A percentile compares a stretch with the other conserved stretches of the same genome.
Conservation (phyloP, 2,113 vertebrate species). For the Corythornis madagascariensis region DNA sequence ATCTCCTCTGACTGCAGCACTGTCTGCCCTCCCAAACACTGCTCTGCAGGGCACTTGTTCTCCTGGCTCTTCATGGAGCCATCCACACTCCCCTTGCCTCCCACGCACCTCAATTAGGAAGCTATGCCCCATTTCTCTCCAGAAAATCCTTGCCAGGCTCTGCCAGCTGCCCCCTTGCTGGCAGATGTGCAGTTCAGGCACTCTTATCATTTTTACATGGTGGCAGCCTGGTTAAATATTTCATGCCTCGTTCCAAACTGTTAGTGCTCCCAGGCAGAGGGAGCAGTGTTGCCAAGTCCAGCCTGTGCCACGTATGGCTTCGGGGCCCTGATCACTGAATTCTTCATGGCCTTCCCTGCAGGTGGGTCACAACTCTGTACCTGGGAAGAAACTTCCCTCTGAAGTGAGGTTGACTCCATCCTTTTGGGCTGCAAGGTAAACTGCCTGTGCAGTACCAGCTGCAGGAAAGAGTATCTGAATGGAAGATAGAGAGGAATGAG, state of each 20-base stretch:
- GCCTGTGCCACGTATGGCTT: not conserved
- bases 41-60: not conserved
- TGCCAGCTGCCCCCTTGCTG: slow-evolving; percentile 33
- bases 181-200: slow-evolving; percentile 61
- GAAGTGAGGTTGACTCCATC: not conserved
- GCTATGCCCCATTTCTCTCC: slow-evolving; percentile 5
- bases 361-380: not conserved
- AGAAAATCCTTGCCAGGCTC: not conserved
- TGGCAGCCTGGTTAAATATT: not conserved
- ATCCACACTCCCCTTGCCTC: not conserved
- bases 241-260: not conserved
- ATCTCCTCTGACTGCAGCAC: not conserved
- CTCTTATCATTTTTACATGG: not conserved
- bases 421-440: not conserved
- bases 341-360: not conserved
- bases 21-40: not conserved
- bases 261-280: not conserved
- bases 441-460: not conserved
- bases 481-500: not conserved
- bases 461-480: not conserved
- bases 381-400: not conserved
- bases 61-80: rapidly evolving
- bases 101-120: not conserved
- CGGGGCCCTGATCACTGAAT: rapidly evolving
- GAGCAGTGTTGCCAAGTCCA: not conserved